Percentiles rank a stretch among this genome's conserved stretches.
phyloP scores from a whole-genome alignment of 1,140 invertebrate genomes.

The Orchestia grillus region DNA sequence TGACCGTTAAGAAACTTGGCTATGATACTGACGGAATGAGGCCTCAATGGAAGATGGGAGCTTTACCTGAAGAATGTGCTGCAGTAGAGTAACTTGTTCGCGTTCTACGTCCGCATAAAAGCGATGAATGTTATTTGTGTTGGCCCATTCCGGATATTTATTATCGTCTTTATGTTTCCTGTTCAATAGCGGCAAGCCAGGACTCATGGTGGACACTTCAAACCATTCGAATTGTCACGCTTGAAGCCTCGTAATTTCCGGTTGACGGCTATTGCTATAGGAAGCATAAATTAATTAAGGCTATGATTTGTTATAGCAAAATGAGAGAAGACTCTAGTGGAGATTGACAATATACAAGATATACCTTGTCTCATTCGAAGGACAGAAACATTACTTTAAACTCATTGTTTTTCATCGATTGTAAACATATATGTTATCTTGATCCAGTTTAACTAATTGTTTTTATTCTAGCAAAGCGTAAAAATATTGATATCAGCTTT shows the following conservation, averaged over 20 bases:
- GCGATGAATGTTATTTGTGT: not conserved
- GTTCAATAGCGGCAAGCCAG: too few relatives aligned
- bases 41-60: too few relatives aligned
- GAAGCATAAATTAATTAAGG: not conserved
- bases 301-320: not conserved
- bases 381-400: not conserved
- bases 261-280: not conserved
- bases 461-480: not conserved
- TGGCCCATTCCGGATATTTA: not conserved
- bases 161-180: not conserved
- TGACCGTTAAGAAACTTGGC: too few relatives aligned
- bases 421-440: not conserved
- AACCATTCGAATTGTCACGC: not conserved
- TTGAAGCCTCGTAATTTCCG: not conserved
- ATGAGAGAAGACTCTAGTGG: not conserved
- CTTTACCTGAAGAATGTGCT: not conserved
- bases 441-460: not conserved
- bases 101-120: not conserved
- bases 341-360: not conserved
- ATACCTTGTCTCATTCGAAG: not conserved
- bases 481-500: not conserved
- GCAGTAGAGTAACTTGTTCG: not conserved
- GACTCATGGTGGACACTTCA: not conserved
- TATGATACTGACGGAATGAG: too few relatives aligned
- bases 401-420: not conserved